Conservation (phyloP, 2,797 vertebrate genomes). For the Smutsia gigantea region DNA sequence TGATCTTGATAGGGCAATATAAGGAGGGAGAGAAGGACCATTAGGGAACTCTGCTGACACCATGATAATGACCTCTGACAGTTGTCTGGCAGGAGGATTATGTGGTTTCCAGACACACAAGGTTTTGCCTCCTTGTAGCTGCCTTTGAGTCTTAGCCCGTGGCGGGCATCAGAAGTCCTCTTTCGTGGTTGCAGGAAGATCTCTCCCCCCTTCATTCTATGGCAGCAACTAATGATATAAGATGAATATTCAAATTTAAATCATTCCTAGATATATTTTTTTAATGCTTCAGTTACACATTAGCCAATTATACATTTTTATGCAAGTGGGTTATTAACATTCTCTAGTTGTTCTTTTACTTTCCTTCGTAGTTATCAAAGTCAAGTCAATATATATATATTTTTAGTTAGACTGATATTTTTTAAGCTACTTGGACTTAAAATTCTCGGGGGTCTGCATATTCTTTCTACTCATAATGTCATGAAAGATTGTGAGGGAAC, state of each 20-base stretch:
- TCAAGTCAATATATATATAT: background rate
- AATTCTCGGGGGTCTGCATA: background rate
- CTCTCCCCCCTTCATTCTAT: background rate
- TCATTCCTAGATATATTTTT: too few species aligned
- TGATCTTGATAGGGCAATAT: background rate
- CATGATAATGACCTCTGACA: background rate
- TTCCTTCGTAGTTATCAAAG: conserved; percentile 30
- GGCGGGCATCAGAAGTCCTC: background rate
- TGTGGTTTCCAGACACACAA: background rate
- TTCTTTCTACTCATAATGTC: conserved; percentile 22
- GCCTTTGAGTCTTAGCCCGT: background rate
- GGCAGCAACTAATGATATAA: background rate
- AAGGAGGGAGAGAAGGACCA: background rate
- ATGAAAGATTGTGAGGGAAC: background rate
- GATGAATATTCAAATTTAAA: background rate
- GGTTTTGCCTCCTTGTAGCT: background rate
- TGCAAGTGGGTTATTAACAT: background rate
- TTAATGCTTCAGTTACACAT: too few species aligned
- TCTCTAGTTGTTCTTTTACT: conserved; percentile 9
- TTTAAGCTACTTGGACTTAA: background rate
- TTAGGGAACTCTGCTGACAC: background rate
- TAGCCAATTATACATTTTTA: background rate
- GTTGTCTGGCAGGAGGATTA: background rate
- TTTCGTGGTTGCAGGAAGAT: background rate
- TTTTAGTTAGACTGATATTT: background rate